These are phyloP conservation scores for Megaceryle torquata DNA, from an alignment of 2,113 vertebrate genomes.

Conservation along the genomic window DNA sequence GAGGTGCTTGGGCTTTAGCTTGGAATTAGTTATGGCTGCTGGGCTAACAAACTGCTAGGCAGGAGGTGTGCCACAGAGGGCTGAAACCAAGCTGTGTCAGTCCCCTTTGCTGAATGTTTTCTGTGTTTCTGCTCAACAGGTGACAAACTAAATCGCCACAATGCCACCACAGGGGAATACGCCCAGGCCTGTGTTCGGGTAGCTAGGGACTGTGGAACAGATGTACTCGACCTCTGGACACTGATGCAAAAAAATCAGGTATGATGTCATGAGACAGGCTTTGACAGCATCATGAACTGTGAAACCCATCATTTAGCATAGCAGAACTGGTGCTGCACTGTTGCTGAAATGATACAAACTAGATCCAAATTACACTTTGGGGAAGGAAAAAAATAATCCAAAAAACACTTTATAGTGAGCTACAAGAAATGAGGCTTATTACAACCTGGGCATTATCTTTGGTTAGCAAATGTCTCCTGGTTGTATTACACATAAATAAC, in stretches of 20 bases:
- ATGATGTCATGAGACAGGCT: not conserved
- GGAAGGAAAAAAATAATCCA: not conserved
- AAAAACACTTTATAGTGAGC: not conserved
- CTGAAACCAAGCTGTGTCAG: accelerated
- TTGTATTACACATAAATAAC: not conserved
- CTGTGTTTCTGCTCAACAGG: constrained; percentile 60
- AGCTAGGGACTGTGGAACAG: constrained; percentile 78
- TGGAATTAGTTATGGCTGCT: not conserved
- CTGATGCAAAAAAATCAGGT: constrained; percentile 92
- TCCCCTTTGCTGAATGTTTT: accelerated
- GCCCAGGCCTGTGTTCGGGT: constrained; percentile 83
- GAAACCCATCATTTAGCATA: accelerated
- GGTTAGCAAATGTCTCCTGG: not conserved
- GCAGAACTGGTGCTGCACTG: accelerated
- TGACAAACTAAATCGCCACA: constrained; percentile 81
- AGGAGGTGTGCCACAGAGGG: accelerated
- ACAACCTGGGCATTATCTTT: not conserved
- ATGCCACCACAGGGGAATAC: constrained; percentile 81
- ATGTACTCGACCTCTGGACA: constrained; percentile 88
- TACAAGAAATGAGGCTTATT: not conserved
- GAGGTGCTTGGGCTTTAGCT: not conserved
- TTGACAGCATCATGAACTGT: not conserved
- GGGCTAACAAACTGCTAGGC: accelerated
- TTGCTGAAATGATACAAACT: not conserved
- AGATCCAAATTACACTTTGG: not conserved